phyloP scores from a whole-genome alignment of 2,797 vertebrate genomes.

The Poecilia velifera region DNA sequence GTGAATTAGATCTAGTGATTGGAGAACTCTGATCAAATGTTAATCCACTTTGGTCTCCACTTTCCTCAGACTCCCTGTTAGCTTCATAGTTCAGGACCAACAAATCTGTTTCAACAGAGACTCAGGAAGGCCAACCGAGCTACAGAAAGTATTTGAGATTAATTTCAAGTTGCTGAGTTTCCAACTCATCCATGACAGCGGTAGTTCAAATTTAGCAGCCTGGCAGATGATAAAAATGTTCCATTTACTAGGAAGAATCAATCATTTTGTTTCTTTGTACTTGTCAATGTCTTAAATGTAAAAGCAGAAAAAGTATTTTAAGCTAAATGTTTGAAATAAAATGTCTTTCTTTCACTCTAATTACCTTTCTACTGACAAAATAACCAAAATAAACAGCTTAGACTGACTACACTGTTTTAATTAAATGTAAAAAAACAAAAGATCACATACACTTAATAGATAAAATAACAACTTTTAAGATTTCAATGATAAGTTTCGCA shows the following conservation, averaged over 20 bases:
- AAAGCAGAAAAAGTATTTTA: not conserved
- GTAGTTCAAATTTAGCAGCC: not conserved
- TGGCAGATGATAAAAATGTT: not conserved
- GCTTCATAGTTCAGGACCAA: not conserved
- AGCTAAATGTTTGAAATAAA: not conserved
- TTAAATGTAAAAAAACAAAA: not conserved
- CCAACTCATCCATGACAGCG: not conserved
- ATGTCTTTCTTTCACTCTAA: not conserved
- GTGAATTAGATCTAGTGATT: not conserved
- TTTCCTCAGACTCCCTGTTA: not conserved
- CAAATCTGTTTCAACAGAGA: not conserved
- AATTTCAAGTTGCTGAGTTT: not conserved
- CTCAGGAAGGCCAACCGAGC: not conserved
- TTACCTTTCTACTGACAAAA: not conserved
- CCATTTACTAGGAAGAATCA: not conserved
- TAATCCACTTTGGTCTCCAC: not conserved
- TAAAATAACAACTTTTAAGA: conserved; percentile 3
- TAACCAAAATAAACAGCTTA: not conserved
- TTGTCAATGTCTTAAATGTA: not conserved
- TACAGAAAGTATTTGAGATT: not conserved
- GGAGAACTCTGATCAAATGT: not conserved
- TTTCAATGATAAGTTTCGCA: conserved; percentile 13
- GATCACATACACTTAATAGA: not conserved
- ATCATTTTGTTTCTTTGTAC: not conserved
- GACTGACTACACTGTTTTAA: conserved; percentile 1